phyloP scores from a whole-genome alignment of 2,797 vertebrate species.

The Microctenopoma stevenorrisi region DNA sequence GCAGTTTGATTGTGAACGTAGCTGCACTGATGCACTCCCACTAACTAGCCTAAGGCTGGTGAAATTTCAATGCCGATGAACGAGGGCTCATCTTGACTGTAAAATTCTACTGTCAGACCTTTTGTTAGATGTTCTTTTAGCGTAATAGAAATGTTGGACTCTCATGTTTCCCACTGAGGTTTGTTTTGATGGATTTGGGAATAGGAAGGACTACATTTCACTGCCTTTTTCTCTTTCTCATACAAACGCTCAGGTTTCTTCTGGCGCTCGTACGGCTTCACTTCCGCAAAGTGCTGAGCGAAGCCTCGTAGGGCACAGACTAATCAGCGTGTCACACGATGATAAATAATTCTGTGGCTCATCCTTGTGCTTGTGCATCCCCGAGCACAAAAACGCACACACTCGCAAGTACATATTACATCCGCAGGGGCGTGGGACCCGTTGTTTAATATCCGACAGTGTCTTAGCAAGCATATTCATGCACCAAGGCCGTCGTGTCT shows the following conservation, averaged over 20 bases:
- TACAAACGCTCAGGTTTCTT: conserved; percentile 30
- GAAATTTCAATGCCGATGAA: conserved; percentile 5
- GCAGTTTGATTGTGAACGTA: conserved; percentile 34
- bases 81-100: not conserved
- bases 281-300: conserved; percentile 59
- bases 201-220: not conserved
- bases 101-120: conserved; percentile 8
- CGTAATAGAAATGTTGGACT: conserved; percentile 11
- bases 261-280: conserved; percentile 14
- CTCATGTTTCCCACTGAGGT: not conserved
- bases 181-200: conserved; percentile 3
- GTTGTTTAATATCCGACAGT: conserved; percentile 41
- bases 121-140: not conserved
- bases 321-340: conserved; percentile 73
- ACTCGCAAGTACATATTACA: conserved; percentile 18
- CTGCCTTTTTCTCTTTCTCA: conserved; percentile 2
- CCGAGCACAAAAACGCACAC: conserved; percentile 3
- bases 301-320: conserved; percentile 53
- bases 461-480: conserved; percentile 46
- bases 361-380: conserved; percentile 14
- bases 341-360: conserved; percentile 71
- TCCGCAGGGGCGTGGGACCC: conserved; percentile 39
- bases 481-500: conserved; percentile 59
- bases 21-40: conserved; percentile 19
- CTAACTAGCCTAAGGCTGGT: conserved; percentile 13